Evolutionary conservation across 2,797 vertebrate genomes (phyloP).

Genomic region (Lacerta bilineata): DNA sequence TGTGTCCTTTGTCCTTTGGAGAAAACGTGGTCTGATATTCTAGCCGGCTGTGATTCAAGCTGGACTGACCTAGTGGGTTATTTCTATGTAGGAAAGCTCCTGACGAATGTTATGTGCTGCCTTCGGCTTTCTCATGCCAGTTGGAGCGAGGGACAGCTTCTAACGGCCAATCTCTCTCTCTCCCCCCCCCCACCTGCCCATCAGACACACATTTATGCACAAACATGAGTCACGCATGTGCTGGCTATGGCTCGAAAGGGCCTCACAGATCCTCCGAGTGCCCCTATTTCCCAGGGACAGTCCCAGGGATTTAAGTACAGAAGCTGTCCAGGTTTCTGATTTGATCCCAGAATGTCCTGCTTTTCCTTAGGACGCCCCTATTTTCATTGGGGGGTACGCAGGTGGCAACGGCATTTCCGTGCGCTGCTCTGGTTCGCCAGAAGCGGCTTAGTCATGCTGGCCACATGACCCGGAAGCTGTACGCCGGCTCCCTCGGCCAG

Average conservation of each 20-base stretch:
- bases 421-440: no score
- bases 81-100: constrained; percentile 24
- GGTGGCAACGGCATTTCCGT: no score
- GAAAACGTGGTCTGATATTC: background rate
- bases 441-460: no score
- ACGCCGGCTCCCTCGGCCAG: no score
- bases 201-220: background rate
- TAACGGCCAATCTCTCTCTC: background rate
- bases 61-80: background rate
- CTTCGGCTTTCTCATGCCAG: background rate
- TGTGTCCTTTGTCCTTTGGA: background rate
- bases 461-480: no score
- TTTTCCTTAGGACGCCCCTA: no score
- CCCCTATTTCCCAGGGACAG: background rate
- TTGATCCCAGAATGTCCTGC: no score
- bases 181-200: background rate
- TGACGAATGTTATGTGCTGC: background rate
- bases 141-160: background rate
- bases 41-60: background rate
- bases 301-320: background rate
- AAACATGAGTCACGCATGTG: background rate
- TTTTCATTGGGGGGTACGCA: no score
- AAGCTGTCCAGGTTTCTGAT: background rate
- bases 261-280: no score
- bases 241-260: no score